Evolutionary conservation across 2,888 invertebrate species (phyloP), one percentile per base, ranked within the genome.

Genomic region (Venustoraphidia nigricollis): DNA sequence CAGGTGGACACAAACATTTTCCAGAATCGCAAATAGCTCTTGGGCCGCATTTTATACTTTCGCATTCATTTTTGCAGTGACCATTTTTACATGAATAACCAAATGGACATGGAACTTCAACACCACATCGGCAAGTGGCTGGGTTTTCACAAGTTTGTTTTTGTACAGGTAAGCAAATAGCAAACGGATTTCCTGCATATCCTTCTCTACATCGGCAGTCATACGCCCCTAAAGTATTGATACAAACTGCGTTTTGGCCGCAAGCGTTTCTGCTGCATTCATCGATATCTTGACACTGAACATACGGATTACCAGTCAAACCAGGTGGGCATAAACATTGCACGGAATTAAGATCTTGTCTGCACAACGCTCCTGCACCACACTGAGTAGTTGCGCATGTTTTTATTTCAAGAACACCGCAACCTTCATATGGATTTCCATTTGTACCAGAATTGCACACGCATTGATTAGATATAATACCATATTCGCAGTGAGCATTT

Each of bases 401-500:
- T 53, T 79, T 78, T 60, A 78, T 80, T 57, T 77, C 76, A 54
- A 83, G 76, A 14, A 77, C 71, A 10, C 79, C 77, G 62, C 93
- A 93, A 45, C 81, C 79, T 56, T 79, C 79, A 61, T 92, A 92
- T 1, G 93, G 92, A 69, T 93, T 93, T 53, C 93, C 93, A 46
- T 75, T 81, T 8, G 79, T 84, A 8, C 88, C 89, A 46, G 82
- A 77, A 63, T 91, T 81, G 61, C 93, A 93, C 54, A 82, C 83
- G 59, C 92, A 92, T 51, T 77, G 73, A 60, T 86, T 86, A 11
- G 75, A 76, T 50, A 74, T 68, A 9, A 66, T 53, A 46, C 84
- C 83, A 58, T 92, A 92, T 58, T 87, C 82, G 63, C 93, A 93
- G 59, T 93, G 91, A 2, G 91, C 85, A 61, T 90, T 88, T 53